Evolutionary conservation across 2,888 invertebrate genomes (phyloP).

Genomic region (Ectemnius cavifrons): DNA sequence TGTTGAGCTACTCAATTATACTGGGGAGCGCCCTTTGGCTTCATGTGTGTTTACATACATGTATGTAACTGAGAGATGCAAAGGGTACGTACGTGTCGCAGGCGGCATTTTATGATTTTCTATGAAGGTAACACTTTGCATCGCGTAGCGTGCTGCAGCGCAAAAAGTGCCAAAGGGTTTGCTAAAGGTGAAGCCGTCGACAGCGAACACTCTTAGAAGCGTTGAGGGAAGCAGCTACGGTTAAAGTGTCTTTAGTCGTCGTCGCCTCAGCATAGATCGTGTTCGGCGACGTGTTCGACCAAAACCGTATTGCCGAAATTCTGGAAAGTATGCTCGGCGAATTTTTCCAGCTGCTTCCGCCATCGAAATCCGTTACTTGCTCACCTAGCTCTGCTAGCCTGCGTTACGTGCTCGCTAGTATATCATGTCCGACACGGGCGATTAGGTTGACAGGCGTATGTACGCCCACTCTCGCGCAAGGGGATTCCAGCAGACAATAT

Average conservation of each 20-base stretch:
- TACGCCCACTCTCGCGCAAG: neutral
- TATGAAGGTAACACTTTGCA: too few species aligned
- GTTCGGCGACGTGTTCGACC: neutral
- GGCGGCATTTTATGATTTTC: too few species aligned
- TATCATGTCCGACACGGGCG: slow-evolving; percentile 10
- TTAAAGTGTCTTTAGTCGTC: neutral
- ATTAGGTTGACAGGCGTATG: slow-evolving; percentile 6
- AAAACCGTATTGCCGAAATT: neutral
- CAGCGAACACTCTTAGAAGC: too few species aligned
- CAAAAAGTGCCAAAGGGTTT: too few species aligned
- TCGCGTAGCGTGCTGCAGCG: too few species aligned
- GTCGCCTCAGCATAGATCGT: neutral
- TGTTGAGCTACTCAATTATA: too few species aligned
- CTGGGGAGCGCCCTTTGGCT: too few species aligned
- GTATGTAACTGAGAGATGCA: too few species aligned
- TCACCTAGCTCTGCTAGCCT: neutral
- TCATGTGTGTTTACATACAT: too few species aligned
- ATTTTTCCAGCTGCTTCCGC: neutral
- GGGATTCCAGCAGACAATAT: slow-evolving; percentile 1
- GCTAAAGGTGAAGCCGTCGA: too few species aligned
- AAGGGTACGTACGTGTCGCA: too few species aligned
- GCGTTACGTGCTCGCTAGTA: neutral
- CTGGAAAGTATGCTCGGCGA: neutral
- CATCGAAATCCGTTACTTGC: neutral
- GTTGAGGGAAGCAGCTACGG: too few species aligned